These are phyloP conservation scores for Drosophila takahashii DNA, from an alignment of 1,140 invertebrate species.

Conservation along the genomic window DNA sequence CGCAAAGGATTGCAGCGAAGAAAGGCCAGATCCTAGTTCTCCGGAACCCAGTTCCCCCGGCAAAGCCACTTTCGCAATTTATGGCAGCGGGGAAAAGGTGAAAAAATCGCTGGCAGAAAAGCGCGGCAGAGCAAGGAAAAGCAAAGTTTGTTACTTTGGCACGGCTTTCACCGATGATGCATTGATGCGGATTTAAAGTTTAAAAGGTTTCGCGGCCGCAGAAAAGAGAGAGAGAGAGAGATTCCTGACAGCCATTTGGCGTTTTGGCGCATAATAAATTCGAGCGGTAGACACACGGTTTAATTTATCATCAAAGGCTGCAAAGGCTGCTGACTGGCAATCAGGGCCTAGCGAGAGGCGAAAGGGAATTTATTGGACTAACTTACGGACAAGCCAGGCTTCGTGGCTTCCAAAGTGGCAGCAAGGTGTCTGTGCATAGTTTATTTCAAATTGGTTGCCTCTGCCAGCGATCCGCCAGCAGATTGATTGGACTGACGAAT, in stretches of 20 bases:
- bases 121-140: slow-evolving; percentile 41
- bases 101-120: slow-evolving; percentile 16
- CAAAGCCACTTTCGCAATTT: slow-evolving; percentile 75
- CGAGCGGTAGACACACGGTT: slow-evolving; percentile 76
- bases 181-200: slow-evolving; percentile 82
- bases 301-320: slow-evolving; percentile 79
- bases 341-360: slow-evolving; percentile 61
- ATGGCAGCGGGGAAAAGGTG: slow-evolving; percentile 49
- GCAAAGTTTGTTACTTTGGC: slow-evolving; percentile 75
- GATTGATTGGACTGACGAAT: slow-evolving; percentile 63
- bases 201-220: slow-evolving; percentile 73
- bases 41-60: slow-evolving; percentile 43
- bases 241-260: slow-evolving; percentile 77
- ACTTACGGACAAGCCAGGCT: slow-evolving; percentile 55
- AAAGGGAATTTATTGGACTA: slow-evolving; percentile 70
- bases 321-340: slow-evolving; percentile 41
- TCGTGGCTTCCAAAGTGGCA: slow-evolving; percentile 26
- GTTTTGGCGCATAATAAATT: slow-evolving; percentile 83
- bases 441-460: slow-evolving; percentile 58
- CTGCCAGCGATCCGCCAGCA: slow-evolving; percentile 23
- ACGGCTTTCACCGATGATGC: slow-evolving; percentile 73
- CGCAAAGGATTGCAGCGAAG: slow-evolving; percentile 57
- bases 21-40: slow-evolving; percentile 50
- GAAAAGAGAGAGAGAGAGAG: slow-evolving; percentile 1
- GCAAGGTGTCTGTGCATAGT: slow-evolving; percentile 46